Percentiles rank a stretch among this genome's conserved stretches.
phyloP scores from a whole-genome alignment of 2,888 invertebrate species.

The Thymelicus sylvestris region DNA sequence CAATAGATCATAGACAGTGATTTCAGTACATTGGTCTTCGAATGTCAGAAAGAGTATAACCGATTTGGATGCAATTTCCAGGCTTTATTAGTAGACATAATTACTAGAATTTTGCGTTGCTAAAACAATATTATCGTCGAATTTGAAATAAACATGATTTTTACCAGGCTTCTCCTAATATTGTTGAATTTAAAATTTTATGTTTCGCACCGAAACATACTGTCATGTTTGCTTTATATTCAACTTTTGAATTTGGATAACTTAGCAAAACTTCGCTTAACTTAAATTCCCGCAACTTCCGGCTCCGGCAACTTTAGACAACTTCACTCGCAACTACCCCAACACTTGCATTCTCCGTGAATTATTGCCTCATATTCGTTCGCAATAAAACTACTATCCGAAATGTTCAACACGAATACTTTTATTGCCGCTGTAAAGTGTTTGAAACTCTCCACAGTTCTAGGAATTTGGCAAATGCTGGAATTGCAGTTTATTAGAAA shows the following conservation, averaged over 20 bases:
- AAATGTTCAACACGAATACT: slow-evolving; percentile 64
- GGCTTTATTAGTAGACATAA: no score
- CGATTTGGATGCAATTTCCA: no score
- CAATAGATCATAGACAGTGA: no score
- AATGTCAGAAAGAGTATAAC: no score
- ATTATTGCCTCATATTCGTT: slow-evolving; percentile 71
- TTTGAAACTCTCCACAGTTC: slow-evolving; percentile 47
- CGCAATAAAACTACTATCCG: slow-evolving; percentile 65
- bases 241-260: slow-evolving; percentile 41
- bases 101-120: no score
- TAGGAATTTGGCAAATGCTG: slow-evolving; percentile 26
- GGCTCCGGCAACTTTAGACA: slow-evolving; percentile 31
- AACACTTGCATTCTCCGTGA: slow-evolving; percentile 73
- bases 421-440: slow-evolving; percentile 68
- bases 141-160: no score
- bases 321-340: slow-evolving; percentile 59
- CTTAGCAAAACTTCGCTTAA: slow-evolving; percentile 55
- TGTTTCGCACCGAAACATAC: no score
- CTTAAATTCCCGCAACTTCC: slow-evolving; percentile 40
- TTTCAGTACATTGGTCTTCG: no score
- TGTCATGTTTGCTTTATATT: neutral
- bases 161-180: no score
- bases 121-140: no score
- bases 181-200: no score
- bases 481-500: slow-evolving; percentile 16